phyloP scores from a whole-genome alignment of 2,797 vertebrate genomes.

The Melanotaenia pygmaea region DNA sequence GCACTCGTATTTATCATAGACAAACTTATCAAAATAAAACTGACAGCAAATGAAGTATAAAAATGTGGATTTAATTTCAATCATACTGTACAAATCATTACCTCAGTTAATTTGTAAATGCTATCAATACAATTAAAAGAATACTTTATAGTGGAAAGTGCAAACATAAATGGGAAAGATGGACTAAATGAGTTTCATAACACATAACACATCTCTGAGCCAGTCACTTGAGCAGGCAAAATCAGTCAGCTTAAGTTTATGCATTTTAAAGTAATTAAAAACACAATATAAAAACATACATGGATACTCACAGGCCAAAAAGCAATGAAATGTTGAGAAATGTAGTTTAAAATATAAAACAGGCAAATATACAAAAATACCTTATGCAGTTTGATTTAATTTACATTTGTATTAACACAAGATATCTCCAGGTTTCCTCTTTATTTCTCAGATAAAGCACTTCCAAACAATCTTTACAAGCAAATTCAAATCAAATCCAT shows the following conservation, averaged over 20 bases:
- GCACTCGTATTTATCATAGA: background rate
- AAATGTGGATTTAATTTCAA: conserved; percentile 56
- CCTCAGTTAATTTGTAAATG: conserved; percentile 26
- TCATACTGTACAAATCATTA: conserved; percentile 46
- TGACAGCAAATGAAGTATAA: conserved; percentile 37
- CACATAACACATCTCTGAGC: conserved; percentile 14
- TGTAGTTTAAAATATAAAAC: conserved; percentile 43
- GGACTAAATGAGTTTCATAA: conserved; percentile 20
- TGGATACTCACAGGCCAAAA: conserved; percentile 32
- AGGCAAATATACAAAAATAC: conserved; percentile 53
- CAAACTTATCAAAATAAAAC: background rate
- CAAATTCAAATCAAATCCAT: conserved; percentile 5
- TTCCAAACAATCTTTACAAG: background rate
- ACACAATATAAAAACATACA: conserved; percentile 40
- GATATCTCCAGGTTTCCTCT: background rate
- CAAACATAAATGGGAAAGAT: conserved; percentile 34
- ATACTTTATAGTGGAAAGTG: conserved; percentile 20
- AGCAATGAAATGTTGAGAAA: conserved; percentile 17
- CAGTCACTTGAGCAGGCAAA: conserved; percentile 29
- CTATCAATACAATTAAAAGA: conserved; percentile 28
- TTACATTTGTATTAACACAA: conserved; percentile 26
- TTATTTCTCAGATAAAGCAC: background rate
- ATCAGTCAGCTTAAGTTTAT: conserved; percentile 34
- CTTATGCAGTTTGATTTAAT: conserved; percentile 36
- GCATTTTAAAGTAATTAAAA: conserved; percentile 34